These are phyloP conservation scores for Phaedon cochleariae DNA, from an alignment of 2,888 invertebrate species.

Conservation along the genomic window DNA sequence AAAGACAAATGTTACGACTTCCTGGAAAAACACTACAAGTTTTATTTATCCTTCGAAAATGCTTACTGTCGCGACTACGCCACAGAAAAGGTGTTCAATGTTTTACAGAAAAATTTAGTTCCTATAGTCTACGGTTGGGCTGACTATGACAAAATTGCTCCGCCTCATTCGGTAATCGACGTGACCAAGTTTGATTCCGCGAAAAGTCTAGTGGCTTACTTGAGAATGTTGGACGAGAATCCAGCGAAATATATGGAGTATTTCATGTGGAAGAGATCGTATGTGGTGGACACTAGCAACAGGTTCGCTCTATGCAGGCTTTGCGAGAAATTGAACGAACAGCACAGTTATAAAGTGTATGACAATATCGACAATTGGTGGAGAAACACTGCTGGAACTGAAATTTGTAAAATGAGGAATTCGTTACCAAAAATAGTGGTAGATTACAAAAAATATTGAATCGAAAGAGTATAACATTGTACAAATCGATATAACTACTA, in stretches of 20 bases:
- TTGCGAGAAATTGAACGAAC: constrained; percentile 49
- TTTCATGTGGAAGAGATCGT: constrained; percentile 66
- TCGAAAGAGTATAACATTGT: too few relatives aligned
- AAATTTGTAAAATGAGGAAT: constrained; percentile 25
- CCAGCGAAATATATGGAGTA: constrained; percentile 66
- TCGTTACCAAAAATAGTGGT: too few relatives aligned
- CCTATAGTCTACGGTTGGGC: constrained; percentile 75
- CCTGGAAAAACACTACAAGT: constrained; percentile 70
- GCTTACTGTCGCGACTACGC: constrained; percentile 73
- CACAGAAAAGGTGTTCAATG: constrained; percentile 70
- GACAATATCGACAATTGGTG: constrained; percentile 45
- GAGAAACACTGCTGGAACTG: constrained; percentile 28
- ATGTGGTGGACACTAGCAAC: constrained; percentile 36
- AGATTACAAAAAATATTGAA: too few relatives aligned
- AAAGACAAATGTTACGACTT: constrained; percentile 60
- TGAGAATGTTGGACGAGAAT: constrained; percentile 63
- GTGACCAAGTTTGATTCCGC: constrained; percentile 66
- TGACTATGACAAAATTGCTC: constrained; percentile 66
- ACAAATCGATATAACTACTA: too few relatives aligned
- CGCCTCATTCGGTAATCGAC: constrained; percentile 66
- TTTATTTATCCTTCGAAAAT: constrained; percentile 78
- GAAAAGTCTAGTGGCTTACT: constrained; percentile 64
- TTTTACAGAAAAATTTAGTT: constrained; percentile 67
- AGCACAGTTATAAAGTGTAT: constrained; percentile 41
- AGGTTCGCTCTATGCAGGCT: constrained; percentile 44